A percentile compares a stretch with the other conserved stretches of the same genome.
These are phyloP conservation scores for Malurus elegans DNA, from an alignment of 2,113 vertebrate species.

Conservation along the genomic window DNA sequence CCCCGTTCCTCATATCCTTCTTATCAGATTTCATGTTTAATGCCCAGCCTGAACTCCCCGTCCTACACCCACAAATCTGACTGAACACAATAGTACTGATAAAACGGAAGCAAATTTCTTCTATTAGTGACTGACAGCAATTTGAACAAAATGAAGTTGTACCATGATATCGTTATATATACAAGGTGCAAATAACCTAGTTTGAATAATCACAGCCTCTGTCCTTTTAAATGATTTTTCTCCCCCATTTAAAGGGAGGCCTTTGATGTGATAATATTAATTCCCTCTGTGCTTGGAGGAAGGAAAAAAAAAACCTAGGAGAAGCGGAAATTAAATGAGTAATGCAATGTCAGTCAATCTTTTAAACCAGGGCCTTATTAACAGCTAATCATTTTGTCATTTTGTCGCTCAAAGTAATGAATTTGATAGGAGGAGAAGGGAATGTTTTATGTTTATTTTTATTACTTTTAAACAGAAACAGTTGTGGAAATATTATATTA, in stretches of 20 bases:
- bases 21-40: conserved; percentile 89
- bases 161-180: conserved; percentile 83
- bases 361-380: conserved; percentile 88
- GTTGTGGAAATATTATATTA: conserved; percentile 79
- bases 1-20: conserved; percentile 79
- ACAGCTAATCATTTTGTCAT: conserved; percentile 92
- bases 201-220: conserved; percentile 94
- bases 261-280: conserved; percentile 98
- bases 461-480: conserved; percentile 83
- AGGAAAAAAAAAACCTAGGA: conserved; percentile 72
- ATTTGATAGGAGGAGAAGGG: conserved; percentile 75
- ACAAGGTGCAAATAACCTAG: conserved; percentile 90
- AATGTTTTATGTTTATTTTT: conserved; percentile 81
- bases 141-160: conserved; percentile 97
- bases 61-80: conserved; percentile 64
- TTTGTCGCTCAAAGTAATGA: conserved; percentile 85
- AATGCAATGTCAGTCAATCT: conserved; percentile 92
- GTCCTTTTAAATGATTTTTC: conserved; percentile 97
- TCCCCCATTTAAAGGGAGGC: conserved; percentile 86
- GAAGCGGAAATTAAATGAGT: conserved; percentile 95
- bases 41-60: conserved; percentile 68
- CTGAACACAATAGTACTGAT: conserved; percentile 85
- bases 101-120: conserved; percentile 92
- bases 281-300: conserved; percentile 83
- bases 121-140: conserved; percentile 92